These are phyloP conservation scores for Porites cylindrica DNA, from an alignment of 92 coral and sea anemone genomes.

Conservation along the genomic window DNA sequence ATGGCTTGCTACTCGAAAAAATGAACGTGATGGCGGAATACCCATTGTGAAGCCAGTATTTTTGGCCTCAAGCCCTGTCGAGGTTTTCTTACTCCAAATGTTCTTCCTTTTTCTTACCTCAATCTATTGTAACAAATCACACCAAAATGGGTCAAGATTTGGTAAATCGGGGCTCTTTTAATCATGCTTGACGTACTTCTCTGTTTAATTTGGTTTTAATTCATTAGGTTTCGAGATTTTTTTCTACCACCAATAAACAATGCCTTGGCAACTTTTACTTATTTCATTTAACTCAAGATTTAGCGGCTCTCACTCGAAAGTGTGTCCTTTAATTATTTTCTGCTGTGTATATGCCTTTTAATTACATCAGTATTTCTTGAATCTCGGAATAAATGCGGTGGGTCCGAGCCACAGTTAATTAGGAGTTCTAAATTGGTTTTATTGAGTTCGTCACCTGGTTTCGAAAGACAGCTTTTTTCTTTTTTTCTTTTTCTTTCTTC, in stretches of 20 bases:
- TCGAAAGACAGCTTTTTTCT: constrained; percentile 55
- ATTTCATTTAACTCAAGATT: constrained; percentile 45
- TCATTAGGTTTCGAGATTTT: constrained; percentile 5
- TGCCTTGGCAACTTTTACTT: constrained; percentile 50
- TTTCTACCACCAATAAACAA: constrained; percentile 34
- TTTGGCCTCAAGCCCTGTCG: not conserved
- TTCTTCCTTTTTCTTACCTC: not conserved
- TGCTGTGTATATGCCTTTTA: constrained; percentile 57
- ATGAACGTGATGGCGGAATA: constrained; percentile 30
- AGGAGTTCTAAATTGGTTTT: constrained; percentile 82
- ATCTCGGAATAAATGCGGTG: constrained; percentile 67
- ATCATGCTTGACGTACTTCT: constrained; percentile 8
- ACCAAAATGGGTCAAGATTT: constrained; percentile 36
- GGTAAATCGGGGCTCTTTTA: constrained; percentile 23
- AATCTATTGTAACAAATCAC: constrained; percentile 48
- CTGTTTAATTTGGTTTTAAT: constrained; percentile 51
- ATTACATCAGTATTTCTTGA: constrained; percentile 75
- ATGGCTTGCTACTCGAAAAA: constrained; percentile 76
- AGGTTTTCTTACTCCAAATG: not conserved
- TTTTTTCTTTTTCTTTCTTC: constrained; percentile 26
- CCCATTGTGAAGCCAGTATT: constrained; percentile 37
- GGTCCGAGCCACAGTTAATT: constrained; percentile 76
- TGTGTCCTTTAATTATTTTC: constrained; percentile 55
- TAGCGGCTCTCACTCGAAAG: constrained; percentile 40
- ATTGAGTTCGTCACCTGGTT: constrained; percentile 83